Evolutionary conservation across 2,888 invertebrate genomes (phyloP), one percentile per base, ranked within the genome.

Genomic region (Cactoblastis cactorum): DNA sequence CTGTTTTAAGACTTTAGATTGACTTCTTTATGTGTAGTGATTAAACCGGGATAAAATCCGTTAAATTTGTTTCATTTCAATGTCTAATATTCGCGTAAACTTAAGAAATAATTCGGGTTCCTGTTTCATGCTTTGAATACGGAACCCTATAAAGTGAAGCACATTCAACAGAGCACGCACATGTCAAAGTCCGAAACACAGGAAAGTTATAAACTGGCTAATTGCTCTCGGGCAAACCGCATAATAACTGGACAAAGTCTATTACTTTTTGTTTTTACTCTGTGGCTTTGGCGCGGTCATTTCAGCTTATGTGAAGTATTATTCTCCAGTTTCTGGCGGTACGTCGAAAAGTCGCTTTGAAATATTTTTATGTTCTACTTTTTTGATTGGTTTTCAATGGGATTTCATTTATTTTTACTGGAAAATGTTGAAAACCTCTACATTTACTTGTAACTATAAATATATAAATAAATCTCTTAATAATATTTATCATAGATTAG

Each of bases 231-330:
- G 14, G 8, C 17, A 37, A 37, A 37, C 28, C 28, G 32, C 17
- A 32, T 17, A 6, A 41, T 41, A 15, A 43, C 43, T 28, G 43
- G 43, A 43, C 43, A 43, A 43, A 43, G 43, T 43, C 28, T 24
- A 28, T 28, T 2, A 24, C 24, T 43, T 22, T 14, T 43, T 28
- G 15, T 17, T 9, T 43, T 43, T 43, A 12, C 22, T 39, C 39
- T 22, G 39, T 39, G 39, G 12, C 14, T 43, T 43, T 32, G 15
- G 17, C 22, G 24, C 41, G 41, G 32, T 28, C 11, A 43, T 43
- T 43, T 28, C 43, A 8, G 28, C 43, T 43, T 28, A 43, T 28
- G 43, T 28, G 43, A 43, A 14, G 17, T 15, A 43, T 14, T 28
- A 28, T 28, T 43, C 28, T 6, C 15, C 43, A 28, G 43, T 28